A percentile compares a stretch with the other conserved stretches of the same genome.
These are phyloP conservation scores for Pachyuromys duprasi DNA, from an alignment of 2,797 vertebrate genomes.

Conservation along the genomic window DNA sequence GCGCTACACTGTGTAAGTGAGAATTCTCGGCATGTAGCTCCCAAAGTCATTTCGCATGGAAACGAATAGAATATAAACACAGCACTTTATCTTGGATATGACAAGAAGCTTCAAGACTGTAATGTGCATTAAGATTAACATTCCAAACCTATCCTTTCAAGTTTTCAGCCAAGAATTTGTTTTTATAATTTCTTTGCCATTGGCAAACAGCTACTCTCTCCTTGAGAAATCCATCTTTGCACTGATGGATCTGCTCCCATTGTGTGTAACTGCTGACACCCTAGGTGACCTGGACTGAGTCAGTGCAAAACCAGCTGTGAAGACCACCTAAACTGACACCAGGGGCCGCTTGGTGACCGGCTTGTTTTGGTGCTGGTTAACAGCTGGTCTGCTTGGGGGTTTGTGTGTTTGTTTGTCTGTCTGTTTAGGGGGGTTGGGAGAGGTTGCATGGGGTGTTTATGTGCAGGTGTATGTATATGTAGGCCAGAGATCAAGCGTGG, in stretches of 20 bases:
- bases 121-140: slow-evolving; percentile 89
- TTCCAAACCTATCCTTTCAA: slow-evolving; percentile 90
- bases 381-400: background rate
- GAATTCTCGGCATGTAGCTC: slow-evolving; percentile 69
- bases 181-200: slow-evolving; percentile 87
- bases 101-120: slow-evolving; percentile 86
- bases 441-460: background rate
- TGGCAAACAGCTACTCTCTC: slow-evolving; percentile 85
- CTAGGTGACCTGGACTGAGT: slow-evolving; percentile 16
- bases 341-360: background rate
- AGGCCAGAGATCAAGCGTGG: background rate
- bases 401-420: background rate
- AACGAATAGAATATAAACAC: slow-evolving; percentile 86
- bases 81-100: slow-evolving; percentile 86
- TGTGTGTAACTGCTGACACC: slow-evolving; percentile 39
- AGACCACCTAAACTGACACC: background rate
- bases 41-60: slow-evolving; percentile 80
- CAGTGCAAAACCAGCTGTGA: background rate
- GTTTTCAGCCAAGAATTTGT: slow-evolving; percentile 90
- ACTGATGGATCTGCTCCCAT: slow-evolving; percentile 63
- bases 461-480: no score
- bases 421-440: no score
- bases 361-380: background rate
- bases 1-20: slow-evolving; percentile 58
- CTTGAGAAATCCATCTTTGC: slow-evolving; percentile 67